A percentile compares a stretch with the other conserved stretches of the same genome.
phyloP scores from a whole-genome alignment of 2,113 vertebrate species.

The Loxodonta africana region DNA sequence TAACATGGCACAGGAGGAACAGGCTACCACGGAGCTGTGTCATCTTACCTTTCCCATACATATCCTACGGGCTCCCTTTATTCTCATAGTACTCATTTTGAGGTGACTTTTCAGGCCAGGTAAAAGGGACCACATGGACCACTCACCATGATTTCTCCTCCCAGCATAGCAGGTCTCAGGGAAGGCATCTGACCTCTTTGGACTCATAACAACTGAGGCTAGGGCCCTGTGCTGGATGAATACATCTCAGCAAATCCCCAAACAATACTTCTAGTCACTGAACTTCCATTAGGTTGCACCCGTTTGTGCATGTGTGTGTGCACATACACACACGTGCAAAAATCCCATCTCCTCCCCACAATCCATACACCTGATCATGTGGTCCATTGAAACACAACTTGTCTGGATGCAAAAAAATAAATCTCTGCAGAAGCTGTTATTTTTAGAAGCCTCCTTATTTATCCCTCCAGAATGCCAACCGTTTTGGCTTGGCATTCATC shows the following conservation, averaged over 20 bases:
- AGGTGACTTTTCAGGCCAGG: background rate
- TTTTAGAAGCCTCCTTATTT: conserved; percentile 29
- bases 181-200: background rate
- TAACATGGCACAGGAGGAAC: background rate
- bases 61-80: background rate
- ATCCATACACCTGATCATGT: background rate
- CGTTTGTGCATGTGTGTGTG: background rate
- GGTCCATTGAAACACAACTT: background rate
- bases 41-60: background rate
- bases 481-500: background rate
- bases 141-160: background rate
- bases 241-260: background rate
- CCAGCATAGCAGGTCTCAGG: background rate
- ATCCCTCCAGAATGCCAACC: conserved; percentile 46
- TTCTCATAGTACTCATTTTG: background rate
- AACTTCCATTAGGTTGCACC: background rate
- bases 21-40: background rate
- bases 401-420: conserved; percentile 31
- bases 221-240: background rate
- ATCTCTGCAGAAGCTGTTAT: background rate
- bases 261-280: background rate
- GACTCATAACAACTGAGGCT: background rate
- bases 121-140: background rate
- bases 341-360: background rate
- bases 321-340: fast-evolving